Percentiles rank a stretch among this genome's conserved stretches.
Conservation (phyloP, 2,797 vertebrate species). For the Enteromius unitaeniatus region DNA sequence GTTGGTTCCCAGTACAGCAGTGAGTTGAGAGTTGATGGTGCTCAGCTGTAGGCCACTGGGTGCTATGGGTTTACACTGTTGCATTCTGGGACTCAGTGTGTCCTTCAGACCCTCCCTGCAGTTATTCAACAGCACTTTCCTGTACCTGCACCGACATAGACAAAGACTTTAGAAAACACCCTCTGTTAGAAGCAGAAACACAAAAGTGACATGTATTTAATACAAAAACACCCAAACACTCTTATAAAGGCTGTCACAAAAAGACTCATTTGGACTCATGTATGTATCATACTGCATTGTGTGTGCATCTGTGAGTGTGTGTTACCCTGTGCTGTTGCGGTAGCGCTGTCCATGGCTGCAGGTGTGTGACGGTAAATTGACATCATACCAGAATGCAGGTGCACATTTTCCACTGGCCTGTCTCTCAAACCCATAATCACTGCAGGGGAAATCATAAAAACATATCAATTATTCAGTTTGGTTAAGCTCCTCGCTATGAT, state of each 20-base stretch:
- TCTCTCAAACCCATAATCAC: conserved; percentile 95
- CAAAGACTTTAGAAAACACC: not conserved
- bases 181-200: not conserved
- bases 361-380: conserved; percentile 82
- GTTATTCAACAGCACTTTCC: conserved; percentile 93
- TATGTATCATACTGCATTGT: not conserved
- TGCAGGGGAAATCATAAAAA: conserved; percentile 71
- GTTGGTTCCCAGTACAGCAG: conserved; percentile 84
- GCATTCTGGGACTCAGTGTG: conserved; percentile 86
- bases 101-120: conserved; percentile 88
- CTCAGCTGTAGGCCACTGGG: conserved; percentile 87
- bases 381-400: conserved; percentile 95
- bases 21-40: conserved; percentile 85
- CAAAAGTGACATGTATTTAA: not conserved
- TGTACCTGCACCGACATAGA: conserved; percentile 79
- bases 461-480: conserved; percentile 31
- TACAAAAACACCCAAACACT: not conserved
- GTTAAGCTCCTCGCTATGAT: not conserved
- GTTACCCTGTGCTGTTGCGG: conserved; percentile 94
- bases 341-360: conserved; percentile 91
- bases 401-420: conserved; percentile 88
- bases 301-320: conserved; percentile 46
- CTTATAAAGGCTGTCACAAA: not conserved
- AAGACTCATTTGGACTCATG: not conserved
- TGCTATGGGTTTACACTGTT: conserved; percentile 85